phyloP scores from a whole-genome alignment of 64 coral and sea anemone species.

The Actinia tenebrosa region DNA sequence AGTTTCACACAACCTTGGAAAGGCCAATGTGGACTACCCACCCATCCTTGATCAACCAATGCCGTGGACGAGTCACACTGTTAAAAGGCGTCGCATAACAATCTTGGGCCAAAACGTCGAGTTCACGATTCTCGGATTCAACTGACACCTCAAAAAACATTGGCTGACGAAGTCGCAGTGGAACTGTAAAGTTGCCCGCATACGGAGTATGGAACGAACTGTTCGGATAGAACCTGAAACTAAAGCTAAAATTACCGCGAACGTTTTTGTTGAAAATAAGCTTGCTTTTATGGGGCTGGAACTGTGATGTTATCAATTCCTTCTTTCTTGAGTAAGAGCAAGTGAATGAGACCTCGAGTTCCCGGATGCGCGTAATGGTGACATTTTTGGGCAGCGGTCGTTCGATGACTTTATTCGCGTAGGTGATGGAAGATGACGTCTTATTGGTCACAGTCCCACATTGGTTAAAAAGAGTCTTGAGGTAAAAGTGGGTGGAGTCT shows the following conservation, averaged over 20 bases:
- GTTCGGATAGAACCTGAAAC: too few species aligned
- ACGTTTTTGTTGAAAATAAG: too few species aligned
- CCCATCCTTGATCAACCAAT: too few species aligned
- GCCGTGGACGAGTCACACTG: too few species aligned
- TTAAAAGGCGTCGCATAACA: too few species aligned
- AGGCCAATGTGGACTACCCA: too few species aligned
- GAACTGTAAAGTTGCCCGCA: slow-evolving; percentile 14
- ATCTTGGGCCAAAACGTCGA: too few species aligned
- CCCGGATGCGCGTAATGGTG: slow-evolving; percentile 16
- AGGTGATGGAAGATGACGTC: slow-evolving; percentile 21
- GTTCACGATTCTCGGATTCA: background rate
- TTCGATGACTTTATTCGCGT: slow-evolving; percentile 41
- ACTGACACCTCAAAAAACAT: slow-evolving; percentile 36
- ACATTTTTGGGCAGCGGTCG: background rate
- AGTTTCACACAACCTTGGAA: too few species aligned
- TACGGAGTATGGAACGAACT: slow-evolving; percentile 1
- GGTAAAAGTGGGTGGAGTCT: slow-evolving; percentile 34
- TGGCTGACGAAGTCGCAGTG: slow-evolving; percentile 3
- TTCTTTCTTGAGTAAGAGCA: slow-evolving; percentile 28
- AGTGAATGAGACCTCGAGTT: slow-evolving; percentile 28
- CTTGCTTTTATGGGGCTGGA: too few species aligned
- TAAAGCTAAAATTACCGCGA: too few species aligned
- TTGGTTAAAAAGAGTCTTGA: slow-evolving; percentile 15
- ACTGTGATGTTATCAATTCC: too few species aligned
- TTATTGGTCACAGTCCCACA: slow-evolving; percentile 27